These are phyloP conservation scores for Acanthiza pusilla DNA, from an alignment of 2,797 vertebrate species.

Conservation along the genomic window DNA sequence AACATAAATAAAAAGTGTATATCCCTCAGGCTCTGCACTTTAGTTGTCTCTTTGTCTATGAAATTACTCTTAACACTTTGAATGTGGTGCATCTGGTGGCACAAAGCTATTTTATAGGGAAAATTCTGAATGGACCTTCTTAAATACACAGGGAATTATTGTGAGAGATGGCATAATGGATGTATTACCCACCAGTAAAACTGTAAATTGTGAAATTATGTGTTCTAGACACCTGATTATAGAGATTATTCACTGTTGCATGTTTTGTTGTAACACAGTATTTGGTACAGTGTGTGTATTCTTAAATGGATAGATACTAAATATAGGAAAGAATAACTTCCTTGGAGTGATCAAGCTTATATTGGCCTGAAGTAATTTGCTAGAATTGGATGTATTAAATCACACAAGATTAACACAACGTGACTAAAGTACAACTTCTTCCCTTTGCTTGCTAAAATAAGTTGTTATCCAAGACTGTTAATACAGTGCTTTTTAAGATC, in stretches of 20 bases:
- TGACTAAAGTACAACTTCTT: background rate
- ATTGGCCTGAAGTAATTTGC: background rate
- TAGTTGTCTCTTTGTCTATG: constrained; percentile 45
- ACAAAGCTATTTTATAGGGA: background rate
- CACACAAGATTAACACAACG: background rate
- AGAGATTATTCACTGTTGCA: background rate
- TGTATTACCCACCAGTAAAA: background rate
- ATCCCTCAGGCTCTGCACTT: constrained; percentile 47
- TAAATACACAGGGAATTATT: background rate
- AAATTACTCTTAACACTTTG: background rate
- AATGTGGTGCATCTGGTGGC: background rate
- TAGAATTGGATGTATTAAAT: background rate
- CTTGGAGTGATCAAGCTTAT: background rate
- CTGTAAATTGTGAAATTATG: background rate
- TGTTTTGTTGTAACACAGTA: constrained; percentile 16
- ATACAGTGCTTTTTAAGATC: background rate
- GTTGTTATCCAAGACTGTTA: background rate
- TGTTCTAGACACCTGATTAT: background rate
- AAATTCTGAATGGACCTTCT: background rate
- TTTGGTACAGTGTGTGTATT: background rate
- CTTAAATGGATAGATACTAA: background rate
- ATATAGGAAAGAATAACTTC: background rate
- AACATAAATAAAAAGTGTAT: constrained; percentile 64
- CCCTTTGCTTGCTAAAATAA: background rate
- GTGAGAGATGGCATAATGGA: background rate